phyloP scores from a whole-genome alignment of 2,888 invertebrate genomes.

The Nomada lathburiana region DNA sequence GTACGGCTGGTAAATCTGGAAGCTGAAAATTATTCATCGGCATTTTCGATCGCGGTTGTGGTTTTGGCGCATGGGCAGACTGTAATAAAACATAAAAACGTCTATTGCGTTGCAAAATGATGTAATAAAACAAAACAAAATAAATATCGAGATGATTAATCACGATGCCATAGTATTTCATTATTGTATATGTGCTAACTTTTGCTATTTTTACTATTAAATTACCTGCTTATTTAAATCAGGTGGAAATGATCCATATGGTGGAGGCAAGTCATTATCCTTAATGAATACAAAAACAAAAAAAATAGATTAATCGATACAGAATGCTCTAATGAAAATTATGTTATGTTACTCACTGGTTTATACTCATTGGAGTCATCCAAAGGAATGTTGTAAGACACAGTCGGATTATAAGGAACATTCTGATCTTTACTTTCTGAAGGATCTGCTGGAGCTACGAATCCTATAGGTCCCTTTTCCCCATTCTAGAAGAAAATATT shows the following conservation, averaged over 20 bases:
- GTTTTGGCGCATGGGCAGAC: conserved; percentile 89
- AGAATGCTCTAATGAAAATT: not conserved
- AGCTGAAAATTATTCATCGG: conserved; percentile 85
- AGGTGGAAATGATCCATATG: conserved; percentile 90
- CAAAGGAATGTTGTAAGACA: conserved; percentile 90
- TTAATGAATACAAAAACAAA: conserved; percentile 79
- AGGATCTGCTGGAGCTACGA: conserved; percentile 72
- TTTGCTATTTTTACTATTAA: conserved; percentile 57
- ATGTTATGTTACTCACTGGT: conserved; percentile 65
- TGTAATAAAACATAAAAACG: conserved; percentile 79
- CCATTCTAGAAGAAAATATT: conserved; percentile 57
- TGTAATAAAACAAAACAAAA: not conserved
- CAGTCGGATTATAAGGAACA: conserved; percentile 79
- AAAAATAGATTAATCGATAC: conserved; percentile 18
- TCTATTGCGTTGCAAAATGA: not conserved
- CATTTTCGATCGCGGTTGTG: conserved; percentile 90
- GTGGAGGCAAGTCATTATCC: conserved; percentile 89
- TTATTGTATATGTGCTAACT: not conserved
- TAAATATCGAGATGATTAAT: not conserved
- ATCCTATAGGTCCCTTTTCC: conserved; percentile 77
- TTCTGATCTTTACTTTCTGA: conserved; percentile 77
- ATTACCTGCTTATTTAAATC: conserved; percentile 90
- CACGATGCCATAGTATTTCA: not conserved
- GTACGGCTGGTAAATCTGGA: conserved; percentile 92
- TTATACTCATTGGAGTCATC: conserved; percentile 82